Conservation (phyloP, 2,888 invertebrate genomes). For the Caenorhabditis sp. region DNA sequence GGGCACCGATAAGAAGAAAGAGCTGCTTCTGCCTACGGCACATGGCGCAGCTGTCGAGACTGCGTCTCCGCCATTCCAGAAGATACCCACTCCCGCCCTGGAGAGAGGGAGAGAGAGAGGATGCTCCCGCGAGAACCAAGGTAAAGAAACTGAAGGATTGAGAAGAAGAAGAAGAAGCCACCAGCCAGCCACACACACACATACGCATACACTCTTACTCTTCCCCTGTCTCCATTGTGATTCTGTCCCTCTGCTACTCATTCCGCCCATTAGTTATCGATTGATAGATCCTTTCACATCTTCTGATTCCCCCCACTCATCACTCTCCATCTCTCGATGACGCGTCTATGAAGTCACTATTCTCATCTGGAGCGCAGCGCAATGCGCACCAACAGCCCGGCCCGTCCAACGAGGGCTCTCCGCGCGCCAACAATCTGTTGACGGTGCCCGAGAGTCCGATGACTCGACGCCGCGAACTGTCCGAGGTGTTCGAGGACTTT, state of each 20-base stretch:
- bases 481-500: slow-evolving; percentile 70
- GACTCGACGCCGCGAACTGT: slow-evolving; percentile 53
- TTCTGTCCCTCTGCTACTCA: slow-evolving; percentile 10
- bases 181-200: slow-evolving; percentile 39
- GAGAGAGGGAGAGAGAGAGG: too few species aligned
- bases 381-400: slow-evolving; percentile 57
- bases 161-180: slow-evolving; percentile 32
- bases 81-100: not conserved
- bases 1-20: not conserved
- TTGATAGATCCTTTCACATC: not conserved
- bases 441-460: slow-evolving; percentile 70
- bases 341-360: slow-evolving; percentile 62
- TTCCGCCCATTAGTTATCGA: slow-evolving; percentile 15
- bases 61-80: slow-evolving; percentile 43
- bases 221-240: slow-evolving; percentile 25
- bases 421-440: slow-evolving; percentile 38
- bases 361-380: slow-evolving; percentile 57
- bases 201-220: slow-evolving; percentile 50
- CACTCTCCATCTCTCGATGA: slow-evolving; percentile 45
- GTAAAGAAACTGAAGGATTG: slow-evolving; percentile 60
- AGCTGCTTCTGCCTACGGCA: slow-evolving; percentile 40
- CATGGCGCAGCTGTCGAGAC: slow-evolving; percentile 64
- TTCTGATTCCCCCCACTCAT: slow-evolving; percentile 26
- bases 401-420: slow-evolving; percentile 20
- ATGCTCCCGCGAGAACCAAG: slow-evolving; percentile 57